Base-by-base conservation (phyloP, 37 sponge, comb jelly and placozoan species). In the Cliona cf. orientalis region DNA sequence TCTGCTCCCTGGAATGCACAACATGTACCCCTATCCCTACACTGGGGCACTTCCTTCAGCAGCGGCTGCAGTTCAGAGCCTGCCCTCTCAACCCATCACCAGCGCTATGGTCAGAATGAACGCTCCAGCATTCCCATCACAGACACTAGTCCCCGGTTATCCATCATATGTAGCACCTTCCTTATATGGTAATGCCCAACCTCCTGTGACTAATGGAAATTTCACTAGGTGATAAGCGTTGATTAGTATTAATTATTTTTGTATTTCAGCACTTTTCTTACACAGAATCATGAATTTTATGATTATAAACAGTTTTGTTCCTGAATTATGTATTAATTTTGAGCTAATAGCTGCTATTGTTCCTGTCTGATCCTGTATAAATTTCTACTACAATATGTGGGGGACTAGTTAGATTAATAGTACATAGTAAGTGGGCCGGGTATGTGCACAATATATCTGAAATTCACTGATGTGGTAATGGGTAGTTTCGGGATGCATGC, bases 1-100 rank as follows among this genome's bases (percentile, higher is more conserved):
- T 67, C 53, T 79, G 4, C 2, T 79, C 7, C 46, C 66, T 29
- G 36, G 36, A 31, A 79, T 79, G 79, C 75, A 37, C 38, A 53
- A 25, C 37, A 42, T 75, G 5, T 79, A 79, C 55, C 49, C 79
- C 39, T 79, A 79, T 45, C 79, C 79, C 25, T 79, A 79, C 44
- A 34, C 67, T 23, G 56, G 67, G 6, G n/a, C 19, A 42, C 17
- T 69, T 12, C 71, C 71, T 5, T 14, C n/a, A n/a, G n/a, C n/a
- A n/a, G n/a, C n/a, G n/a, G n/a, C n/a, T n/a, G 23, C 42, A 41
- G 23, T 69, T 2, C 71, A 39, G 45, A 62, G 37, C 45, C 31
- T 76, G 21, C 77, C 77, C 32, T 42, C 79, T 0, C 79, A 79
- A n/a, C 46, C 68, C 6, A 63, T 64, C 46, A 63, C 34, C 33